Evolutionary conservation across 2,888 invertebrate genomes (phyloP), one percentile per base, ranked within the genome.

Genomic region (Tipula vernalis): DNA sequence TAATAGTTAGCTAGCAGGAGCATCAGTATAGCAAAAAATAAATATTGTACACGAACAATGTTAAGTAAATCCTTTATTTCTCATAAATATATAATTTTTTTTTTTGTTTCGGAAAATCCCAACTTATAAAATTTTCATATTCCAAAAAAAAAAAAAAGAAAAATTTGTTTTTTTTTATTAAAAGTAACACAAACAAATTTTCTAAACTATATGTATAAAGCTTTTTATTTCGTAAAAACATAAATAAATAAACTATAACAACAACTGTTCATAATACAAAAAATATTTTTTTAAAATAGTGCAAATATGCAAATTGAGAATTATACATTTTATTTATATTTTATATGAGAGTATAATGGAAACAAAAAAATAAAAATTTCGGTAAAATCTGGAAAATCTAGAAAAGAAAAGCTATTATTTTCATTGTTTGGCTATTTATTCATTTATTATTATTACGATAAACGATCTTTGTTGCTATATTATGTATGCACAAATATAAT

Each of bases 11-110:
- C 18, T 44, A 28, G 71, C 71, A 71, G 28, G 18, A 71, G 71
- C 71, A 15, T 15, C 28, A 44, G 44, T n/a, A n/a, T n/a, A 71
- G 10, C 71, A 71, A 71, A 71, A 71, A 71, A 71, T 71, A 71
- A 71, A 71, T 71, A 71, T 71, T 71, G 28, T 71, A 71, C 71
- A 71, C 28, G 71, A 71, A 71, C 71, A 18, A 71, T 71, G 71
- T 71, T 71, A 71, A 71, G 71, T 84, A 84, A 84, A 84, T 84
- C 84, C 84, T 84, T 84, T 84, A 84, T 84, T 84, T 84, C 84
- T 39, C 84, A 84, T 84, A 84, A 84, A 84, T 84, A 39, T 39
- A 39, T 39, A 39, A 39, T 39, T 84, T 84, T 84, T 39, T n/a
- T 36, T 39, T 84, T 39, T 84, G 41, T 84, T 84, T 84, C 15